phyloP scores from a whole-genome alignment of 2,888 invertebrate species.

The Meiosimyza decipiens region DNA sequence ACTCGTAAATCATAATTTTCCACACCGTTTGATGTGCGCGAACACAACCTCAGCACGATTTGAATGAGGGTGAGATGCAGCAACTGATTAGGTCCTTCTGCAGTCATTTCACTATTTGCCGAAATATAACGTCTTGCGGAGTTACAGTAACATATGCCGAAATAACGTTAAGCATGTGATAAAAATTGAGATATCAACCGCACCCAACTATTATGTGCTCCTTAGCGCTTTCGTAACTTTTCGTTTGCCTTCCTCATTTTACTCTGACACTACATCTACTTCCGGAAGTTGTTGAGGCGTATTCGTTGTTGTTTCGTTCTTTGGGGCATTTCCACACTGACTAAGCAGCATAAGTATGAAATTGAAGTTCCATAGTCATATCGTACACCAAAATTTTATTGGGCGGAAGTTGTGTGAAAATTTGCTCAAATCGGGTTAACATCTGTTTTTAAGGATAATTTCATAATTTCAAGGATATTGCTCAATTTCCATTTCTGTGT shows the following conservation, averaged over 20 bases:
- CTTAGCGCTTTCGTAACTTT: not conserved
- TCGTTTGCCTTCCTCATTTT: not conserved
- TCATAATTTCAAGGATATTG: slow-evolving; percentile 35
- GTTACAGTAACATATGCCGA: not conserved
- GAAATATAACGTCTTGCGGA: not conserved
- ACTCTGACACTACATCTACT: not conserved
- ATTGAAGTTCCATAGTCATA: slow-evolving; percentile 26
- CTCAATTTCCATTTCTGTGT: slow-evolving; percentile 24
- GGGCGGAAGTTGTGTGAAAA: slow-evolving; percentile 33
- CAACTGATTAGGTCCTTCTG: not conserved
- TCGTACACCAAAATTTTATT: slow-evolving; percentile 28
- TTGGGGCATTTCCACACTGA: slow-evolving; percentile 6
- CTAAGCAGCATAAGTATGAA: slow-evolving; percentile 29
- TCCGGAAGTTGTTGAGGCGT: slow-evolving; percentile 9
- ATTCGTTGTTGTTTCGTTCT: too few species aligned
- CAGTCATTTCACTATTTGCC: not conserved
- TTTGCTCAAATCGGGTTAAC: slow-evolving; percentile 31
- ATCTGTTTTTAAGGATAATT: slow-evolving; percentile 37
- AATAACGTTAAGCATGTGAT: slow-evolving; percentile 6
- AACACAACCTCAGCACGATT: slow-evolving; percentile 52
- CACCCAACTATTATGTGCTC: slow-evolving; percentile 18
- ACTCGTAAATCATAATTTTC: slow-evolving; percentile 58
- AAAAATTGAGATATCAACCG: slow-evolving; percentile 30
- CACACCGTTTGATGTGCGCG: slow-evolving; percentile 57
- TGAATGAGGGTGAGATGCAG: not conserved